Evolutionary conservation across 37 sponge, comb jelly and placozoan species (phyloP).

Genomic region (Beroe forskalii): DNA sequence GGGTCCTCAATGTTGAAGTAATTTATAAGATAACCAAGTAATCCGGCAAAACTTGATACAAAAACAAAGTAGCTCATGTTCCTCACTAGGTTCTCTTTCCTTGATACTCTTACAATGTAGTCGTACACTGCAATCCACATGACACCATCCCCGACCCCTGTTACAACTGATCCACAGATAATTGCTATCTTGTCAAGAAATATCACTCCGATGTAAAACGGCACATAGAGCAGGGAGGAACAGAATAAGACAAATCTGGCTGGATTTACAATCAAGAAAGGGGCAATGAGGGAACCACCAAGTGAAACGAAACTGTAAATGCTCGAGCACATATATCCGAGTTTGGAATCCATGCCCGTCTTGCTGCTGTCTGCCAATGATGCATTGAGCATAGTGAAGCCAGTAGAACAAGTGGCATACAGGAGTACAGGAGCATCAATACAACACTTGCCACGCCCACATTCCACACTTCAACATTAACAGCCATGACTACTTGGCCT

Average conservation of each 20-base stretch:
- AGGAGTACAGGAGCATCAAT: neutral
- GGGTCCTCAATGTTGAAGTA: no score
- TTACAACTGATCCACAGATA: neutral
- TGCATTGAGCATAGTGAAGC: no score
- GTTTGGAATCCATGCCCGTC: neutral
- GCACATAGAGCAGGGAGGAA: no score
- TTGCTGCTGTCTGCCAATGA: no score
- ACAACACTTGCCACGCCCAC: neutral
- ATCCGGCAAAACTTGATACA: no score
- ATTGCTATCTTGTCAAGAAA: neutral
- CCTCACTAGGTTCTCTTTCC: no score
- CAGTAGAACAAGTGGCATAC: neutral
- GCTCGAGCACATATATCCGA: conserved; percentile 20
- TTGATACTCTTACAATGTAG: no score
- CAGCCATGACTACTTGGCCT: neutral
- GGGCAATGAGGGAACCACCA: conserved; percentile 21
- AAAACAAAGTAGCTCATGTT: no score
- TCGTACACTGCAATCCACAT: conserved; percentile 18
- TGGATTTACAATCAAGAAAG: no score
- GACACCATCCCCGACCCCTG: neutral
- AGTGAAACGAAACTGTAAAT: neutral
- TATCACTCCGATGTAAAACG: no score
- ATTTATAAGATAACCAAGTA: no score
- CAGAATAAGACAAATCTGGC: no score
- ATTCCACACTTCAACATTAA: conserved; percentile 13